Conservation (phyloP, 2,113 vertebrate species). For the Lynx canadensis region DNA sequence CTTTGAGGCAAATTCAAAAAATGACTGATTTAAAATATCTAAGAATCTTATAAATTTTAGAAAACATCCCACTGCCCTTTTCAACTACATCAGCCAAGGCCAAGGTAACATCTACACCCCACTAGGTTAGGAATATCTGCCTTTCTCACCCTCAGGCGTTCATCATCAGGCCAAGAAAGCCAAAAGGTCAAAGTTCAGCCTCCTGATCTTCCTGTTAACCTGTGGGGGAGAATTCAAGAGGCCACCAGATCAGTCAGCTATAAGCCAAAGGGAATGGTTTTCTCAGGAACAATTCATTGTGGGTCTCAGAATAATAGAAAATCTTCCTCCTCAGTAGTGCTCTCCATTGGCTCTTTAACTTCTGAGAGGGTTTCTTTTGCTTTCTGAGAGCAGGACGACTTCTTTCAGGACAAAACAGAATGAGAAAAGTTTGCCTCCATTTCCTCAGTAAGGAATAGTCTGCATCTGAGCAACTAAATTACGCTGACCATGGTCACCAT, state of each 20-base stretch:
- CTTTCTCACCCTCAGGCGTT: conserved; percentile 60
- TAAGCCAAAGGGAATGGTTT: conserved; percentile 23
- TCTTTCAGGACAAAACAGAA: neutral
- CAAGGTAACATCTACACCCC: neutral
- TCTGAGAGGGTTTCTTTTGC: neutral
- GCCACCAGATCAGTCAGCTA: neutral
- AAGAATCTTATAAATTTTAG: conserved; percentile 20
- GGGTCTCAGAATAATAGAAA: neutral
- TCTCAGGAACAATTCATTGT: neutral
- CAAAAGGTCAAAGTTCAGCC: conserved; percentile 37
- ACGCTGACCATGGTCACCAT: neutral
- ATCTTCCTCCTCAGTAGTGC: neutral
- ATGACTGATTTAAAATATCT: neutral
- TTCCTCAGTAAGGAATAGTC: neutral
- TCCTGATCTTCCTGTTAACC: conserved; percentile 35
- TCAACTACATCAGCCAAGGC: neutral
- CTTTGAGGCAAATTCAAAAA: conserved; percentile 33
- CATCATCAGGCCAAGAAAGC: conserved; percentile 51
- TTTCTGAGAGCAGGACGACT: neutral
- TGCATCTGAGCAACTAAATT: neutral
- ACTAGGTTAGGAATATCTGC: neutral
- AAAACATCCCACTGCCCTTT: conserved; percentile 29
- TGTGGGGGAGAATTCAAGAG: conserved; percentile 9
- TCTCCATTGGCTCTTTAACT: neutral
- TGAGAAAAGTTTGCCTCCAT: neutral